These are phyloP conservation scores for Eulemur mongoz DNA, from an alignment of 2,797 vertebrate species.

Conservation along the genomic window DNA sequence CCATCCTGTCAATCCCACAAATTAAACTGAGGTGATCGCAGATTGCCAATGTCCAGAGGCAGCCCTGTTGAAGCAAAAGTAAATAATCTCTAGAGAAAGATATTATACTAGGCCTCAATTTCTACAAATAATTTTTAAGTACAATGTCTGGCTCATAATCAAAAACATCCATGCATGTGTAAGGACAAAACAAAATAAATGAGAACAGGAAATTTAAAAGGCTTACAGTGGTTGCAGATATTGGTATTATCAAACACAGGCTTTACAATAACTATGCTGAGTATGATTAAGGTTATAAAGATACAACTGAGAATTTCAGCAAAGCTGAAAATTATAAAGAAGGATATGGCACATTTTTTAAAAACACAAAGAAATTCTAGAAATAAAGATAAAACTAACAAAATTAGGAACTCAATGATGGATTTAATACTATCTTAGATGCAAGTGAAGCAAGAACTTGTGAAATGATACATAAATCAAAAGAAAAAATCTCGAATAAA, in stretches of 20 bases:
- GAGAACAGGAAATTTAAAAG: not conserved
- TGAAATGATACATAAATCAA: not conserved
- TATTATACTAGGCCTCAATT: not conserved
- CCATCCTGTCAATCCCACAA: not conserved
- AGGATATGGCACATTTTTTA: not conserved
- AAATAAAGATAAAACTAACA: not conserved
- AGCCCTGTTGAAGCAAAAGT: not conserved
- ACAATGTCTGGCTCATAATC: not conserved
- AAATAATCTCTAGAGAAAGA: conserved; percentile 32
- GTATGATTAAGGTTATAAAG: not conserved
- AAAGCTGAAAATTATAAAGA: not conserved
- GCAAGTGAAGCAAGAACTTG: not conserved
- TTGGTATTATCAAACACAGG: not conserved
- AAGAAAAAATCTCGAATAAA: not conserved
- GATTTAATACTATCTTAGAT: not conserved
- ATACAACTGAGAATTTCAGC: not conserved
- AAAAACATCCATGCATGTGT: not conserved
- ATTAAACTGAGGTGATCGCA: not conserved
- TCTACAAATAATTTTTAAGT: not conserved
- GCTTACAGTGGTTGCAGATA: not conserved
- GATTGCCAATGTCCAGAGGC: not conserved
- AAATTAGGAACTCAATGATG: not conserved
- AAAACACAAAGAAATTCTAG: not conserved
- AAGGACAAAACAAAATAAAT: conserved; percentile 3
- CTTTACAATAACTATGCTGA: not conserved